These are phyloP conservation scores for Laterallus jamaicensis DNA, from an alignment of 2,113 vertebrate species.

Conservation along the genomic window DNA sequence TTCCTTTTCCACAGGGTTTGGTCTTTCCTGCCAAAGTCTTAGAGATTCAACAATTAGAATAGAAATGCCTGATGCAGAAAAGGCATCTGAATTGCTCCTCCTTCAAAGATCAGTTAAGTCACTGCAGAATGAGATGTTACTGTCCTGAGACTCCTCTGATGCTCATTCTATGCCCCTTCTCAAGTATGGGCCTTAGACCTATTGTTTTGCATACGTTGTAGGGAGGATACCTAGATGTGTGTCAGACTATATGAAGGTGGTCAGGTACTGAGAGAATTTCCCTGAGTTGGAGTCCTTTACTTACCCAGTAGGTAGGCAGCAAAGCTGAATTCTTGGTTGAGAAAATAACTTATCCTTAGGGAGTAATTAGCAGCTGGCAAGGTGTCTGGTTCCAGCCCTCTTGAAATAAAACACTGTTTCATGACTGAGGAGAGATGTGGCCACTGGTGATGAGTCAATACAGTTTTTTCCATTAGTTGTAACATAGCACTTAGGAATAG, in stretches of 20 bases:
- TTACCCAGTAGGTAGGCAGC: neutral
- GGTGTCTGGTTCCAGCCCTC: neutral
- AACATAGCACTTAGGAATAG: neutral
- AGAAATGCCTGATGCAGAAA: neutral
- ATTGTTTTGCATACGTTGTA: neutral
- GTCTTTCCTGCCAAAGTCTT: neutral
- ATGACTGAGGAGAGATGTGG: neutral
- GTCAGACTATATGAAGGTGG: neutral
- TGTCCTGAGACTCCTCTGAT: rapidly evolving
- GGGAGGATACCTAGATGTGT: neutral
- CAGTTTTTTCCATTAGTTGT: neutral
- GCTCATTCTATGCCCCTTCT: neutral
- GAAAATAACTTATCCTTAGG: neutral
- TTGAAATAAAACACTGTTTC: neutral
- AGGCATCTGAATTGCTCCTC: neutral
- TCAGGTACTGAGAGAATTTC: neutral
- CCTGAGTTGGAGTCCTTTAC: neutral
- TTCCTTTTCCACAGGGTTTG: neutral
- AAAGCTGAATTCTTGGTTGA: neutral
- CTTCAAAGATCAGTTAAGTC: neutral
- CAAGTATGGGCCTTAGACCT: no score
- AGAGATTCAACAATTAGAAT: neutral
- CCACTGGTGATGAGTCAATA: neutral
- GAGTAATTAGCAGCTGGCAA: neutral
- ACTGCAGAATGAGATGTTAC: neutral